These are phyloP conservation scores for Carlito syrichta DNA, from an alignment of 2,113 vertebrate genomes.

Conservation along the genomic window DNA sequence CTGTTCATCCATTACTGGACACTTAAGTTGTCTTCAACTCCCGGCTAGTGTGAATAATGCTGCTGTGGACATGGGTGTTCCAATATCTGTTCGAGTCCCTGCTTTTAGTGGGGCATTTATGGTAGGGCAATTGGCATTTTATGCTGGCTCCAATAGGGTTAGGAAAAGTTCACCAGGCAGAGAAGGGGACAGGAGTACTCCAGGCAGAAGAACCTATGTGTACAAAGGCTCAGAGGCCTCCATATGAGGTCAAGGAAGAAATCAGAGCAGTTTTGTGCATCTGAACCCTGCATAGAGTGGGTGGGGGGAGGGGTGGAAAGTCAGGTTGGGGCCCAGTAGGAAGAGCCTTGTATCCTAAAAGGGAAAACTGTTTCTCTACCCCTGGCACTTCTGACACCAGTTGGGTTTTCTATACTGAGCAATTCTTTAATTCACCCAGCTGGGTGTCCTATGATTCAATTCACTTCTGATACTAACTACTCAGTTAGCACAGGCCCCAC, in stretches of 20 bases:
- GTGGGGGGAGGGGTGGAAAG: background rate
- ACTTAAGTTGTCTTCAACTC: background rate
- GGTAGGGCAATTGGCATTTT: too few species aligned
- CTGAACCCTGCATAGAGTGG: background rate
- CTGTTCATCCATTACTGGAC: accelerated
- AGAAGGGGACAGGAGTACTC: too few species aligned
- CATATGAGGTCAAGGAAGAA: too few species aligned
- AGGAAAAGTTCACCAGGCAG: too few species aligned
- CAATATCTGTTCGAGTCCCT: background rate
- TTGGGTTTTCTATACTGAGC: too few species aligned
- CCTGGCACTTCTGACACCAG: too few species aligned
- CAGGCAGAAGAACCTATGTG: too few species aligned
- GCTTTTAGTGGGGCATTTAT: too few species aligned
- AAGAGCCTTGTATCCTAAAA: background rate
- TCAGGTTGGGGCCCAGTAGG: background rate
- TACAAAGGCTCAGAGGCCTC: background rate
- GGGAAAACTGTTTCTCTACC: too few species aligned
- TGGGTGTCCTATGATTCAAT: background rate
- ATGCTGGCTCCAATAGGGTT: too few species aligned
- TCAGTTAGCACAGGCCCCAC: background rate
- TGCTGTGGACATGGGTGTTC: background rate
- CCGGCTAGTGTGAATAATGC: background rate
- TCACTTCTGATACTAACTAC: background rate
- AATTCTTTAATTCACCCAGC: too few species aligned
- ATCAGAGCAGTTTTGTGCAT: too few species aligned